A percentile compares a stretch with the other conserved stretches of the same genome.
Evolutionary conservation across 2,797 vertebrate species (phyloP).

Genomic region (Rhynchotus rufescens): DNA sequence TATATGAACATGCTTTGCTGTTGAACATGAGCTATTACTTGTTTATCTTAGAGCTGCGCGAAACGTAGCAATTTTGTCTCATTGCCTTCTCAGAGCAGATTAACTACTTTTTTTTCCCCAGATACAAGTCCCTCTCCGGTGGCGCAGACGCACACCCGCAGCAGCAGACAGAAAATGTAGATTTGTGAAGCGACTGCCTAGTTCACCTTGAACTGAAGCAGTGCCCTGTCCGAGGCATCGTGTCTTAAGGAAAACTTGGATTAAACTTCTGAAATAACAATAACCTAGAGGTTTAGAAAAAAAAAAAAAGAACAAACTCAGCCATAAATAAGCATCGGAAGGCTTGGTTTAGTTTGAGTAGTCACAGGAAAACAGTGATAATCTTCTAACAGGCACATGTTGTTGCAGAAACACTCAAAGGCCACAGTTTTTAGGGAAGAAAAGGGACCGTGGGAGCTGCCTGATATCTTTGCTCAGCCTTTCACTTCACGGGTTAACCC

Average conservation of each 20-base stretch:
- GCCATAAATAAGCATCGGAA: not conserved
- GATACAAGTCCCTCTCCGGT: not conserved
- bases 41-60: slow-evolving; percentile 57
- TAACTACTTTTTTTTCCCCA: not conserved
- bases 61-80: slow-evolving; percentile 56
- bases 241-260: not conserved
- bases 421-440: not conserved
- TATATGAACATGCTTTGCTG: slow-evolving; percentile 67
- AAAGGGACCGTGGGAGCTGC: not conserved
- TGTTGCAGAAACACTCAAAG: not conserved
- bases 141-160: not conserved
- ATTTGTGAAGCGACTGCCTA: not conserved
- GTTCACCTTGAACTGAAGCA: not conserved
- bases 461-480: not conserved
- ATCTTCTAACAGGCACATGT: not conserved
- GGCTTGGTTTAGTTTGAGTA: not conserved
- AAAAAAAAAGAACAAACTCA: not conserved
- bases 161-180: not conserved
- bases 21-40: slow-evolving; percentile 69
- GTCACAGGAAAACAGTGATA: not conserved
- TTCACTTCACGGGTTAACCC: not conserved
- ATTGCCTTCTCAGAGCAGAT: slow-evolving; percentile 51
- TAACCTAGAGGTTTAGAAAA: not conserved
- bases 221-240: not conserved
- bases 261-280: not conserved